Evolutionary conservation across 2,888 invertebrate genomes (phyloP).

Genomic region (Volucella inflata): DNA sequence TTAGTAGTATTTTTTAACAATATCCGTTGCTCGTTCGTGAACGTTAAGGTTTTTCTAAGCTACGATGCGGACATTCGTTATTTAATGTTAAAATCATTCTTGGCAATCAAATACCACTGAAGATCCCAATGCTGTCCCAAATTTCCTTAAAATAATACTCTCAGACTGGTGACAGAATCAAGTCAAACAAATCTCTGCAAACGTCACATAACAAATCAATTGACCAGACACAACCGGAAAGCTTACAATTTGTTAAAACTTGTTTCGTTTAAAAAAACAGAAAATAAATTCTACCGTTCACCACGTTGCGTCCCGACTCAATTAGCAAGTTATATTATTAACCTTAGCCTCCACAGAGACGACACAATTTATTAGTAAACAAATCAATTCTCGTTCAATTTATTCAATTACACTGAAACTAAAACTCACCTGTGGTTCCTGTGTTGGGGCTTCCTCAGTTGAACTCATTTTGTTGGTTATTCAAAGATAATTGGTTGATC

Average conservation of each 20-base stretch:
- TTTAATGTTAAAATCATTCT: too few relatives aligned
- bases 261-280: neutral
- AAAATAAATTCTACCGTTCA: neutral
- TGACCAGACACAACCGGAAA: neutral
- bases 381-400: constrained; percentile 40
- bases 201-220: neutral
- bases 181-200: neutral
- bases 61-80: too few relatives aligned
- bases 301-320: constrained; percentile 20
- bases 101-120: too few relatives aligned
- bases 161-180: too few relatives aligned
- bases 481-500: constrained; percentile 12
- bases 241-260: neutral
- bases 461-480: constrained; percentile 59
- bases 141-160: too few relatives aligned
- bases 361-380: constrained; percentile 43
- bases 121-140: too few relatives aligned
- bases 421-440: constrained; percentile 67
- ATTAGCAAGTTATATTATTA: constrained; percentile 46
- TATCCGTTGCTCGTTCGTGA: too few relatives aligned
- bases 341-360: neutral
- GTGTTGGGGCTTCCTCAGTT: constrained; percentile 58
- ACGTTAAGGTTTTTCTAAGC: too few relatives aligned
- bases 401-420: constrained; percentile 1
- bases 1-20: too few relatives aligned